Evolutionary conservation across 2,888 invertebrate genomes (phyloP).

Genomic region (Osmoderma eremita): DNA sequence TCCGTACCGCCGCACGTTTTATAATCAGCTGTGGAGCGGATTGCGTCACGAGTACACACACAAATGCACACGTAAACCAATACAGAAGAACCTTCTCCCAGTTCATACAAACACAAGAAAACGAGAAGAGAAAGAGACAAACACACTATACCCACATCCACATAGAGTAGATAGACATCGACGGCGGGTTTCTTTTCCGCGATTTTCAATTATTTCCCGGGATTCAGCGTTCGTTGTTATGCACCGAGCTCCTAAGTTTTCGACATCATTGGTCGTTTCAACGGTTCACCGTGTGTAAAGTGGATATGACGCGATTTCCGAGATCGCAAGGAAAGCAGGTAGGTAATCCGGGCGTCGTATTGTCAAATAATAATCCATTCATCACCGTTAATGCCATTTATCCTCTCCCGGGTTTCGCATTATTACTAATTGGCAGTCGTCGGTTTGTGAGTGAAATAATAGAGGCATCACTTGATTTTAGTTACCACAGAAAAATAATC

Average conservation of each 20-base stretch:
- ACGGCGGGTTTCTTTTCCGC: neutral
- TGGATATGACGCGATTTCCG: conserved; percentile 31
- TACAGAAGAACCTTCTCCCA: conserved; percentile 1
- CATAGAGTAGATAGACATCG: conserved; percentile 6
- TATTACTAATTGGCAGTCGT: no score
- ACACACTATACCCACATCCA: neutral
- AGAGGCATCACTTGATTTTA: no score
- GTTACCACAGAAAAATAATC: neutral
- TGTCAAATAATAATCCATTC: neutral
- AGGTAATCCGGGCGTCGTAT: neutral
- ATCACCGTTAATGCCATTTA: neutral
- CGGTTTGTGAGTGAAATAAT: no score
- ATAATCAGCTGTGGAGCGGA: conserved; percentile 42
- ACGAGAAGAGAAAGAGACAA: neutral
- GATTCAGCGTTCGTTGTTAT: conserved; percentile 23
- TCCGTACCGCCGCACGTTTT: conserved; percentile 34
- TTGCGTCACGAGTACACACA: conserved; percentile 37
- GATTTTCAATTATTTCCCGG: neutral
- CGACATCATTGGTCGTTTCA: conserved; percentile 1
- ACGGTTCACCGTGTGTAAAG: conserved; percentile 15
- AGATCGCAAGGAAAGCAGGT: conserved; percentile 26
- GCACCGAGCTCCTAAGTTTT: conserved; percentile 6
- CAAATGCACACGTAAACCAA: conserved; percentile 2
- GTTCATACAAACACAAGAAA: no score
- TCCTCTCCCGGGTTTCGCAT: no score